A percentile compares a stretch with the other conserved stretches of the same genome.
Evolutionary conservation across 1,140 invertebrate genomes (phyloP).

Genomic region (Cyclina sinensis): DNA sequence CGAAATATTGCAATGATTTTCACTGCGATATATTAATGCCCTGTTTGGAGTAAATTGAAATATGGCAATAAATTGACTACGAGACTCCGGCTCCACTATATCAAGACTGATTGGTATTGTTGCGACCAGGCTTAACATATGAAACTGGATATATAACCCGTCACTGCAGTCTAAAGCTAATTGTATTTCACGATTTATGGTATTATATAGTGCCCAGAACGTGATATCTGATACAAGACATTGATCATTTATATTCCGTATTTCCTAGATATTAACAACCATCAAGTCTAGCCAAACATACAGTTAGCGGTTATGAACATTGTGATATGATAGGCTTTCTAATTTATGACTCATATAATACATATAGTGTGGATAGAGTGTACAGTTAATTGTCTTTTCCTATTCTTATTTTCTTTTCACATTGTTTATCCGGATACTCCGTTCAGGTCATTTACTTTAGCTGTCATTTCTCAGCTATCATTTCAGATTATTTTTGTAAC

Average conservation of each 20-base stretch:
- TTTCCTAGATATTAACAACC: slow-evolving; percentile 19
- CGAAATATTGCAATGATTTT: slow-evolving; percentile 70
- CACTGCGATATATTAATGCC: slow-evolving; percentile 66
- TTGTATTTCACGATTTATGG: slow-evolving; percentile 65
- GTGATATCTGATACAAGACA: slow-evolving; percentile 38
- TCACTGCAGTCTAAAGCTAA: slow-evolving; percentile 54
- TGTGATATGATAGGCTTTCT: background rate
- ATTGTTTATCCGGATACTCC: too few species aligned
- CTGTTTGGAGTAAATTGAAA: slow-evolving; percentile 68
- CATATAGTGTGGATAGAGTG: too few species aligned
- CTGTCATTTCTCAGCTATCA: too few species aligned
- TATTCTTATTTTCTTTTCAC: too few species aligned
- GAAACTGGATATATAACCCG: slow-evolving; percentile 49
- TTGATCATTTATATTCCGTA: slow-evolving; percentile 14
- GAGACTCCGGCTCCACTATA: slow-evolving; percentile 26
- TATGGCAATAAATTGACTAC: slow-evolving; percentile 66
- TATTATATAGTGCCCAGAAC: slow-evolving; percentile 22
- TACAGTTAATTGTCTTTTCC: too few species aligned
- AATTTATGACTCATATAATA: too few species aligned
- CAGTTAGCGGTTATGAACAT: background rate
- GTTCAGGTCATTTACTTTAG: too few species aligned
- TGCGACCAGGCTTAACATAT: slow-evolving; percentile 41
- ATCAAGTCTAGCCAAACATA: slow-evolving; percentile 8
- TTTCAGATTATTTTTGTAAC: too few species aligned
- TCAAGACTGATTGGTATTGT: slow-evolving; percentile 61